phyloP scores from a whole-genome alignment of 2,888 invertebrate genomes.

The Eupithecia tripunctaria region DNA sequence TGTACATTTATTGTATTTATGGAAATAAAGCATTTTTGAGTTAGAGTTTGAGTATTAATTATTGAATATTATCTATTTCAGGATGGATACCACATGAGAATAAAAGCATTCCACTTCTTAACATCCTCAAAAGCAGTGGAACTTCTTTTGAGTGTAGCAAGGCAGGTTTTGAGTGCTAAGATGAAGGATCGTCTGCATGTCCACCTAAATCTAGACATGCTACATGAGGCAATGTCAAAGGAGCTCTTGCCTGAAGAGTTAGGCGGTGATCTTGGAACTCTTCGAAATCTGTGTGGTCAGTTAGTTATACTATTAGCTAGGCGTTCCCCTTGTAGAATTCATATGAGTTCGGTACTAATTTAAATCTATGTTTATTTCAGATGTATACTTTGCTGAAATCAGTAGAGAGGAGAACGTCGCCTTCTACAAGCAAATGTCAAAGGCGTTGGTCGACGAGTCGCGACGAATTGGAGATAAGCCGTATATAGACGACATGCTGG shows the following conservation, averaged over 20 bases:
- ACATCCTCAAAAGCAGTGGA: constrained; percentile 56
- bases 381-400: constrained; percentile 45
- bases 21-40: no score
- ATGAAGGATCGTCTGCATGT: constrained; percentile 50
- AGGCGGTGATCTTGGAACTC: constrained; percentile 54
- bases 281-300: constrained; percentile 44
- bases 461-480: constrained; percentile 35
- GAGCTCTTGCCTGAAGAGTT: constrained; percentile 59
- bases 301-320: neutral
- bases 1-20: no score
- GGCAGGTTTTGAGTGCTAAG: constrained; percentile 56
- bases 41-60: no score
- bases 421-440: constrained; percentile 46
- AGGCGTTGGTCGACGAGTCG: constrained; percentile 50
- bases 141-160: constrained; percentile 51
- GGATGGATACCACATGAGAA: constrained; percentile 60
- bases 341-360: no score
- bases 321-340: no score
- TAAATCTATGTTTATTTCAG: constrained; percentile 37
- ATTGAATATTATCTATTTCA: constrained; percentile 29
- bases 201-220: constrained; percentile 47
- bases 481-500: constrained; percentile 29
- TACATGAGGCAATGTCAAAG: constrained; percentile 52
- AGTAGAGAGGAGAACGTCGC: constrained; percentile 45
- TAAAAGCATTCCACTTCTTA: constrained; percentile 59